Conservation (phyloP, 2,888 invertebrate genomes). For the Sphaerophoria rueppellii region DNA sequence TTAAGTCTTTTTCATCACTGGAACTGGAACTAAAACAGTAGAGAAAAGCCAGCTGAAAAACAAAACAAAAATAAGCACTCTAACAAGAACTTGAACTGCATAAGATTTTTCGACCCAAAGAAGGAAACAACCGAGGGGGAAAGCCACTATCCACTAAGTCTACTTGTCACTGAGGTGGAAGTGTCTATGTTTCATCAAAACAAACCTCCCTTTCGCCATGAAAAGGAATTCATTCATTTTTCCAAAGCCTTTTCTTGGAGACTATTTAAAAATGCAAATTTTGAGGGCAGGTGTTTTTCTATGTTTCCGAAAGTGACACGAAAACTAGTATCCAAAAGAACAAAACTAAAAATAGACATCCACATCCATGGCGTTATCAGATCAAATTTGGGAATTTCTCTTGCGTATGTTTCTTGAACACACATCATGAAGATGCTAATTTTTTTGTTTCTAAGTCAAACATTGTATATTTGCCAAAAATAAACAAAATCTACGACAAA, state of each 20-base stretch:
- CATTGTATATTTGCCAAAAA: conserved; percentile 32
- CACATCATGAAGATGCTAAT: conserved; percentile 21
- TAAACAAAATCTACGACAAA: background rate
- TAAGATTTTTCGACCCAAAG: conserved; percentile 37
- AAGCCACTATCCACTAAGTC: conserved; percentile 7
- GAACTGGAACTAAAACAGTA: background rate
- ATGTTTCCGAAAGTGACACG: no score
- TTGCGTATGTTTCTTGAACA: conserved; percentile 1
- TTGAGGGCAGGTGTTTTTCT: no score
- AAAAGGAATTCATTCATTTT: background rate
- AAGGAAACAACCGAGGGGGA: background rate
- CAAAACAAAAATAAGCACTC: conserved; percentile 16
- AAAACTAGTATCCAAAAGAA: no score
- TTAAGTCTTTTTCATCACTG: conserved; percentile 7
- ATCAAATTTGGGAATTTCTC: background rate
- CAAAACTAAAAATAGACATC: no score
- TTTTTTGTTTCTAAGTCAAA: conserved; percentile 23
- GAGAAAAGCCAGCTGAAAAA: conserved; percentile 35
- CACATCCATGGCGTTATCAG: conserved; percentile 9
- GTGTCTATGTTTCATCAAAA: background rate
- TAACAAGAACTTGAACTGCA: conserved; percentile 47
- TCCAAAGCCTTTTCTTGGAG: background rate
- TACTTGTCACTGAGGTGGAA: background rate
- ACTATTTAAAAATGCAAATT: background rate
- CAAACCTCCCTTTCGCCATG: conserved; percentile 7